Conservation (phyloP, 2,888 invertebrate genomes). For the Empis livida region DNA sequence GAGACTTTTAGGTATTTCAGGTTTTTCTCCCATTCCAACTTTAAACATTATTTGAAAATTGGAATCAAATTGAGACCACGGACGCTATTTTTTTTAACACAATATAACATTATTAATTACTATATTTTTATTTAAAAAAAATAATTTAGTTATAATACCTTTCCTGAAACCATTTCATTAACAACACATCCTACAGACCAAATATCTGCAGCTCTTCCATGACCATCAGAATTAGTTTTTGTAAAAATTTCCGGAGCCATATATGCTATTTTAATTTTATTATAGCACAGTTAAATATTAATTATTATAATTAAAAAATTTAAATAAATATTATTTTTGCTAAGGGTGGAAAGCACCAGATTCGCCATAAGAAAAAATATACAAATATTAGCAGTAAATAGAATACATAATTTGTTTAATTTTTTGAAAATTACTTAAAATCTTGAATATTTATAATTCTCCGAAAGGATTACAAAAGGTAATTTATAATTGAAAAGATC, state of each 20-base stretch:
- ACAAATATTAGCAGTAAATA: too few relatives aligned
- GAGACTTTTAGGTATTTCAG: constrained; percentile 58
- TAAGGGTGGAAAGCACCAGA: too few relatives aligned
- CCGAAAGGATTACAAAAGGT: too few relatives aligned
- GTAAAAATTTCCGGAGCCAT: constrained; percentile 96
- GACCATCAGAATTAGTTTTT: constrained; percentile 60
- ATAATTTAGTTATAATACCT: constrained; percentile 40
- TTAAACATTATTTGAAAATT: constrained; percentile 93
- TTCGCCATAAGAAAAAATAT: too few relatives aligned
- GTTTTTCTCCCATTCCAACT: constrained; percentile 85
- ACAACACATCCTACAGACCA: constrained; percentile 95
- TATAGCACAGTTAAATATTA: too few relatives aligned
- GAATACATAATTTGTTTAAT: too few relatives aligned
- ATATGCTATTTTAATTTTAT: constrained; percentile 68
- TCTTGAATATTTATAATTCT: too few relatives aligned
- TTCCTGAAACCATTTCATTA: constrained; percentile 89
- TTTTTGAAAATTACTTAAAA: too few relatives aligned
- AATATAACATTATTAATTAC: too few relatives aligned
- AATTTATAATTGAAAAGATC: too few relatives aligned
- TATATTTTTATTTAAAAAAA: background rate
- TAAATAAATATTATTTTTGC: too few relatives aligned
- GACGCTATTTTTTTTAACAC: constrained; percentile 60
- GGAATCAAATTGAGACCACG: constrained; percentile 85
- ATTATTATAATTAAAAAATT: too few relatives aligned
- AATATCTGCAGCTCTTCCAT: constrained; percentile 87